phyloP scores from a whole-genome alignment of 2,113 vertebrate species.

The Stomatorhinus ivindoensis region DNA sequence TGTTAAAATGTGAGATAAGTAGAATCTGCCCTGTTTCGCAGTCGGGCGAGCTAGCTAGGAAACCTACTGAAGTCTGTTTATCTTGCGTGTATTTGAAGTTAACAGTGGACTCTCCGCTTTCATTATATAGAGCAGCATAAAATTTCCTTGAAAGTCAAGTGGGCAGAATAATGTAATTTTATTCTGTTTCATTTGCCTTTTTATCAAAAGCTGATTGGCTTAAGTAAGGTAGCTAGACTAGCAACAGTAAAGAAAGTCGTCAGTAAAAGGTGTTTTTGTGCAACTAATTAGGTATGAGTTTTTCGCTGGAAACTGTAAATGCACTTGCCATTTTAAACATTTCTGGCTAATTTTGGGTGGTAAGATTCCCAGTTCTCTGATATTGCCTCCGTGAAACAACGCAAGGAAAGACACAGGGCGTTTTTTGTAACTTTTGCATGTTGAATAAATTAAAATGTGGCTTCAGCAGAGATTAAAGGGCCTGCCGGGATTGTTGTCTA shows the following conservation, averaged over 20 bases:
- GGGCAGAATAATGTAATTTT: neutral
- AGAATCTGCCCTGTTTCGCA: neutral
- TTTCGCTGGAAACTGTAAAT: neutral
- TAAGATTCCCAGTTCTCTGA: neutral
- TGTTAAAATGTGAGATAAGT: constrained; percentile 20
- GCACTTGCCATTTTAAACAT: neutral
- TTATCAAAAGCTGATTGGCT: neutral
- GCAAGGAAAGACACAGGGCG: neutral
- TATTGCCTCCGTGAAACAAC: neutral
- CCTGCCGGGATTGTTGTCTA: constrained; percentile 84
- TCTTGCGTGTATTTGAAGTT: neutral
- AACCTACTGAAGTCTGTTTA: neutral
- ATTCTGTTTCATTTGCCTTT: neutral
- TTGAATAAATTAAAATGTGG: constrained; percentile 65
- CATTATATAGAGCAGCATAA: neutral
- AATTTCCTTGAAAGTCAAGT: neutral
- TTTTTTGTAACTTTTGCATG: neutral
- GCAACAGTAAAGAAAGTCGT: neutral
- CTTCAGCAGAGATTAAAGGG: constrained; percentile 88
- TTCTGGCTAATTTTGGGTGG: neutral
- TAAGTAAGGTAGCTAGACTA: neutral
- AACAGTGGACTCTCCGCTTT: neutral
- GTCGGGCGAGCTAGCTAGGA: neutral
- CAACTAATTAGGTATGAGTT: neutral
- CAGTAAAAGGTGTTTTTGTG: neutral